These are phyloP conservation scores for Acrocephalus kingi DNA, from an alignment of 2,113 vertebrate genomes.

Conservation along the genomic window DNA sequence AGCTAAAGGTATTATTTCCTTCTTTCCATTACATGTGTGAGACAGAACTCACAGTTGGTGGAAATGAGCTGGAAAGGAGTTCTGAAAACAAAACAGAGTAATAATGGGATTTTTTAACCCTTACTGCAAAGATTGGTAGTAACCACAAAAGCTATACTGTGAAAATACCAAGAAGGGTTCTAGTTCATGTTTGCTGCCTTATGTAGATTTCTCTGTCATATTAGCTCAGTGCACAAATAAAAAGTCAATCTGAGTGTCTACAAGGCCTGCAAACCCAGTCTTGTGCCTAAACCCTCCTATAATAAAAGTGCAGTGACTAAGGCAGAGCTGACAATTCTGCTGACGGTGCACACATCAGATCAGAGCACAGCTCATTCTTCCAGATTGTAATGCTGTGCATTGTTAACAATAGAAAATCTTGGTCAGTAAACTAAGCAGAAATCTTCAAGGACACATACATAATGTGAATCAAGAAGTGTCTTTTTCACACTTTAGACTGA, in stretches of 20 bases:
- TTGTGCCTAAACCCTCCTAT: background rate
- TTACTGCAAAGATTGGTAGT: background rate
- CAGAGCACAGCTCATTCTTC: background rate
- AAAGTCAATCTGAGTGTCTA: background rate
- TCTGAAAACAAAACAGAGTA: background rate
- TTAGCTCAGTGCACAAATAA: background rate
- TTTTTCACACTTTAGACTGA: background rate
- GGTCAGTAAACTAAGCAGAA: slow-evolving; percentile 16
- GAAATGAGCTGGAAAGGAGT: background rate
- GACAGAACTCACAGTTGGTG: background rate
- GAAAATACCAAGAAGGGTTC: background rate
- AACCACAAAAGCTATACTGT: background rate
- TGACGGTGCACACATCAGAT: background rate
- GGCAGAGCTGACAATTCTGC: slow-evolving; percentile 17
- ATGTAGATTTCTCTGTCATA: background rate
- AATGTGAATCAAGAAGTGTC: background rate
- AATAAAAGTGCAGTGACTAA: slow-evolving; percentile 18
- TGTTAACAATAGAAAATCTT: slow-evolving; percentile 48
- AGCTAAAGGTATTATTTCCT: background rate
- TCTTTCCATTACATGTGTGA: background rate
- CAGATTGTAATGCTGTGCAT: background rate
- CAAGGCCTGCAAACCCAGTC: background rate
- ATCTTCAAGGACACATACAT: slow-evolving; percentile 14
- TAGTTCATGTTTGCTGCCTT: background rate
- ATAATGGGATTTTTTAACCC: background rate